phyloP scores from a whole-genome alignment of 2,113 vertebrate genomes.

The Burhinus oedicnemus region DNA sequence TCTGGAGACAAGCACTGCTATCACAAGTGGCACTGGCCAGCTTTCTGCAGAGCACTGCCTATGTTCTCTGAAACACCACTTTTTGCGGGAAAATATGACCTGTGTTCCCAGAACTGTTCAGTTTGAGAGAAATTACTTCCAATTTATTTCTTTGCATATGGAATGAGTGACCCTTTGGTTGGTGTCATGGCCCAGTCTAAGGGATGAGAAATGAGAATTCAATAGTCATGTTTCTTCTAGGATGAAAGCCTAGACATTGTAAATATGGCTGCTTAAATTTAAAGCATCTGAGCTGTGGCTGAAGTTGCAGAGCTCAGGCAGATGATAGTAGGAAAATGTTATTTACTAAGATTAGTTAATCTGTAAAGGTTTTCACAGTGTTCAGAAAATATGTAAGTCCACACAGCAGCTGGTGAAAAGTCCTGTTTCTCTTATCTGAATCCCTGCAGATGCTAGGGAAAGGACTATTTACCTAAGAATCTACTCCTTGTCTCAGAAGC shows the following conservation, averaged over 20 bases:
- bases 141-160: neutral
- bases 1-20: neutral
- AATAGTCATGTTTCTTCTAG: neutral
- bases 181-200: neutral
- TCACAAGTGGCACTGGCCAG: neutral
- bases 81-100: neutral
- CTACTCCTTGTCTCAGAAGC: neutral
- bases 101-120: neutral
- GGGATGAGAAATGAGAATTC: neutral
- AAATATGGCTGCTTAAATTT: neutral
- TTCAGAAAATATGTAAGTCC: neutral
- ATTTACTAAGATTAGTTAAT: neutral
- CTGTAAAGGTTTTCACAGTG: neutral
- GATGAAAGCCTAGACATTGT: neutral
- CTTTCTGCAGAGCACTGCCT: neutral
- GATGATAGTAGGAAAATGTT: neutral
- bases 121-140: neutral
- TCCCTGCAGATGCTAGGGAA: neutral
- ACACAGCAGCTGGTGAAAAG: neutral
- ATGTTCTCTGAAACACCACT: neutral
- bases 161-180: neutral
- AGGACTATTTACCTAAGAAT: neutral
- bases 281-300: neutral
- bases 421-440: neutral
- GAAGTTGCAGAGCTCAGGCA: neutral